These are phyloP conservation scores for Epizoanthus rinbou DNA, from an alignment of 92 coral and sea anemone species.

Conservation along the genomic window DNA sequence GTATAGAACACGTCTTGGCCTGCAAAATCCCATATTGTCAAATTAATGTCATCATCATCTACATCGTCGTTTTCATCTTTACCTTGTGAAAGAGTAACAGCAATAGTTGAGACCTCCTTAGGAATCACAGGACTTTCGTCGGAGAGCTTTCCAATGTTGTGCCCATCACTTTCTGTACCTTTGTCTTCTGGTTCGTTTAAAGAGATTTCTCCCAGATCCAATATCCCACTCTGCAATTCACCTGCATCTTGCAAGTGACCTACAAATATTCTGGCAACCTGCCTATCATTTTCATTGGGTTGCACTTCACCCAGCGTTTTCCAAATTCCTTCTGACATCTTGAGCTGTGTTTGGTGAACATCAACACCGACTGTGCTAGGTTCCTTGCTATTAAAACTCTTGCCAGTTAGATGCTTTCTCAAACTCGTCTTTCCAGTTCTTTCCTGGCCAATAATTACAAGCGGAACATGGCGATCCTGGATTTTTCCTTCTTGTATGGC, in stretches of 20 bases:
- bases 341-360: background rate
- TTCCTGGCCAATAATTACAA: constrained; percentile 36
- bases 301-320: background rate
- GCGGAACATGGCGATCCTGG: constrained; percentile 11
- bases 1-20: constrained; percentile 28
- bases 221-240: too few species aligned
- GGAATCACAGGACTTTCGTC: constrained; percentile 1
- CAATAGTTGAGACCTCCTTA: constrained; percentile 3
- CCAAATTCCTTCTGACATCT: constrained; percentile 3
- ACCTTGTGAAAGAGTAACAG: background rate
- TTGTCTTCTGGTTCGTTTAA: background rate
- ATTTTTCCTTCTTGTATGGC: constrained; percentile 27
- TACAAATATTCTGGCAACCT: background rate
- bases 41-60: background rate
- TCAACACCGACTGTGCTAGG: constrained; percentile 22
- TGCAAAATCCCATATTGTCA: constrained; percentile 30
- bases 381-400: background rate
- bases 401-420: constrained; percentile 18
- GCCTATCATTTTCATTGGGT: background rate
- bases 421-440: constrained; percentile 26
- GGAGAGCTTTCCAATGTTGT: background rate
- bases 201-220: too few species aligned
- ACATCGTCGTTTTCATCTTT: background rate
- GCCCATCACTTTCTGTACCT: background rate
- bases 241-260: background rate